Evolutionary conservation across 1,140 invertebrate species (phyloP).

Genomic region (Coelopa frigida): DNA sequence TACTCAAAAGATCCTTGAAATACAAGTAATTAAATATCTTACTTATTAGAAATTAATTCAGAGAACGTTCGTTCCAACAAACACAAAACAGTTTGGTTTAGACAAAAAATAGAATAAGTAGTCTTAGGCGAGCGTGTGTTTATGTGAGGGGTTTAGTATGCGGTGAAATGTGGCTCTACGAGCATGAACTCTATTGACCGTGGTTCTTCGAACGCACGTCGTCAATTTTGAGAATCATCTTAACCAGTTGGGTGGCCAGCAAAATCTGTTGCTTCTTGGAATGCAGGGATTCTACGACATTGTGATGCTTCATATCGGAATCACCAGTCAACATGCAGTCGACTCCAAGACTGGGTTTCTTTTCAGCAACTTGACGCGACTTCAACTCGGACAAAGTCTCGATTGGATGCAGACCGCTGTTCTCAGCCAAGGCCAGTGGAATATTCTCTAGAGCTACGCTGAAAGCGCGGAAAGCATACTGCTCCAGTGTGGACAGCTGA

Average conservation of each 20-base stretch:
- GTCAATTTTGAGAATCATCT: slow-evolving; percentile 99
- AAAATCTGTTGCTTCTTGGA: slow-evolving; percentile 97
- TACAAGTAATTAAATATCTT: no score
- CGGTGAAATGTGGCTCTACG: no score
- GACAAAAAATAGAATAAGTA: no score
- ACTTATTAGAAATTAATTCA: no score
- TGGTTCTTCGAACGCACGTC: slow-evolving; percentile 67
- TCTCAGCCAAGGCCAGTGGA: slow-evolving; percentile 94
- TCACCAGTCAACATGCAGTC: slow-evolving; percentile 89
- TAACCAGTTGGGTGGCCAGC: slow-evolving; percentile 93
- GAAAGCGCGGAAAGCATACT: slow-evolving; percentile 95
- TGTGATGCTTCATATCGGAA: slow-evolving; percentile 89
- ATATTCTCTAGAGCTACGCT: slow-evolving; percentile 92
- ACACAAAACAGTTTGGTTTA: no score
- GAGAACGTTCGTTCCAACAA: no score
- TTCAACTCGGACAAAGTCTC: slow-evolving; percentile 90
- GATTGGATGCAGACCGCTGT: slow-evolving; percentile 89
- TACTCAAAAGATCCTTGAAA: no score
- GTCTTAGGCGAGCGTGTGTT: no score
- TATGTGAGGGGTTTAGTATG: background rate
- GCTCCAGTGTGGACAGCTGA: slow-evolving; percentile 87
- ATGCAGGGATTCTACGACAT: slow-evolving; percentile 94
- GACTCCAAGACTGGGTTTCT: slow-evolving; percentile 84
- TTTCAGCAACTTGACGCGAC: slow-evolving; percentile 75
- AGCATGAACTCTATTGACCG: slow-evolving; percentile 16